Evolutionary conservation across 2,888 invertebrate species (phyloP).

Genomic region (Brachyopa scutellaris): DNA sequence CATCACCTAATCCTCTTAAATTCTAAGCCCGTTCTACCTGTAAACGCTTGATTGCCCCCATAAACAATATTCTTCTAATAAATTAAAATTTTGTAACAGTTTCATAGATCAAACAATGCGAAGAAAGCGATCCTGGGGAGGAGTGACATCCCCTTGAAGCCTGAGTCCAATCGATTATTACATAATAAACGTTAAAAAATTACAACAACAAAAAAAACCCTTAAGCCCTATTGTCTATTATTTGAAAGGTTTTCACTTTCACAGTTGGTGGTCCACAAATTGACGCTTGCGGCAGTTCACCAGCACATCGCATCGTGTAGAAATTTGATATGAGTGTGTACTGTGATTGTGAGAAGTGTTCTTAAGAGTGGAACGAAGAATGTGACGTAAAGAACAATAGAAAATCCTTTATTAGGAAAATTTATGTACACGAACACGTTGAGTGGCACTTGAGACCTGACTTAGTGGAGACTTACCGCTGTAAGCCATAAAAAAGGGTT

Average conservation of each 20-base stretch:
- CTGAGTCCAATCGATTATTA: conserved; percentile 26
- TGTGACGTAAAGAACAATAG: conserved; percentile 21
- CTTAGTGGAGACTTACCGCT: not conserved
- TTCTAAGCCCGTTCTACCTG: too few species aligned
- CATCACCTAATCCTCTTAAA: conserved; percentile 29
- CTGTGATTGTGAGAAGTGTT: conserved; percentile 33
- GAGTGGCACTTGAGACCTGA: conserved; percentile 53
- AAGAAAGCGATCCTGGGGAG: not conserved
- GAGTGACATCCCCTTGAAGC: conserved; percentile 43
- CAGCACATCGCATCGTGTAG: conserved; percentile 39
- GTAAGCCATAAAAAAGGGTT: not conserved
- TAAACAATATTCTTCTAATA: too few species aligned
- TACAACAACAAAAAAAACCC: conserved; percentile 17
- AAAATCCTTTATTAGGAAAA: conserved; percentile 60
- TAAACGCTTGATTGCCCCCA: too few species aligned
- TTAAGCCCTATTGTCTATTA: conserved; percentile 37
- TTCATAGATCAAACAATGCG: conserved; percentile 37
- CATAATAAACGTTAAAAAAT: conserved; percentile 46
- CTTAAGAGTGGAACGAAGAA: conserved; percentile 46
- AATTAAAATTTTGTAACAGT: conserved; percentile 63
- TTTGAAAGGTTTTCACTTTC: conserved; percentile 43
- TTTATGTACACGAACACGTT: conserved; percentile 50
- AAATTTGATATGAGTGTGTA: conserved; percentile 59
- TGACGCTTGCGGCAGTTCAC: conserved; percentile 43
- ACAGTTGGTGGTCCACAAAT: conserved; percentile 70